phyloP scores from a whole-genome alignment of 2,797 vertebrate species.

The Harpagifer antarcticus region DNA sequence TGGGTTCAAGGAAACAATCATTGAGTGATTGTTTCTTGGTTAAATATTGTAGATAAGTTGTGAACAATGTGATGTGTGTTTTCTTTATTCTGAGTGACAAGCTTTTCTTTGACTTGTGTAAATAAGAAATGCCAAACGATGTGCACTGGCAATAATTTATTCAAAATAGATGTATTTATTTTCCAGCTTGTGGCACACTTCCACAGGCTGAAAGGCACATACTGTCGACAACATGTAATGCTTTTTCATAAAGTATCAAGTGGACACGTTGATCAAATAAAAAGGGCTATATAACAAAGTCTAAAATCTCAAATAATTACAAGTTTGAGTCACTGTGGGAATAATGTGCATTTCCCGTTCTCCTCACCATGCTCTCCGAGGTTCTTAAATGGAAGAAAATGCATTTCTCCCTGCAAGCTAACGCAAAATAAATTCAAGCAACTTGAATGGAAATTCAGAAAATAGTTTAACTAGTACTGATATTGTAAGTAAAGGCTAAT shows the following conservation, averaged over 20 bases:
- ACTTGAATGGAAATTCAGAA: conserved; percentile 36
- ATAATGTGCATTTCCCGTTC: conserved; percentile 59
- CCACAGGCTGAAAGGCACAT: conserved; percentile 87
- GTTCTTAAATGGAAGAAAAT: not conserved
- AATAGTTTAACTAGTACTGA: conserved; percentile 74
- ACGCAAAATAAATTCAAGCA: conserved; percentile 35
- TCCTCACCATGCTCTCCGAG: conserved; percentile 48
- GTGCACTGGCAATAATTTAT: conserved; percentile 71
- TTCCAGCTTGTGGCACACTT: conserved; percentile 72
- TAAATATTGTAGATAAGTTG: conserved; percentile 28
- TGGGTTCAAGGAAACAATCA: not conserved
- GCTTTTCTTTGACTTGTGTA: conserved; percentile 42
- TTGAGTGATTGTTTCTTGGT: not conserved
- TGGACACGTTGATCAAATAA: conserved; percentile 63
- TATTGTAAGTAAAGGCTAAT: conserved; percentile 58
- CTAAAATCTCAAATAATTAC: conserved; percentile 61
- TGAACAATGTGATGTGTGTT: conserved; percentile 7
- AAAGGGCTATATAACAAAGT: conserved; percentile 70
- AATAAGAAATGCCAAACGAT: conserved; percentile 62
- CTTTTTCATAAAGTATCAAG: conserved; percentile 62
- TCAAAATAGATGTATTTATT: conserved; percentile 87
- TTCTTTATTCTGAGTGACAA: conserved; percentile 13
- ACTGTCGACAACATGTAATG: conserved; percentile 68
- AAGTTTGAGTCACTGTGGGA: conserved; percentile 51
- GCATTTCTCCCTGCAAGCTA: conserved; percentile 32